A percentile compares a stretch with the other conserved stretches of the same genome.
phyloP scores from a whole-genome alignment of 64 coral and sea anemone genomes.

The Montipora efflorescens region DNA sequence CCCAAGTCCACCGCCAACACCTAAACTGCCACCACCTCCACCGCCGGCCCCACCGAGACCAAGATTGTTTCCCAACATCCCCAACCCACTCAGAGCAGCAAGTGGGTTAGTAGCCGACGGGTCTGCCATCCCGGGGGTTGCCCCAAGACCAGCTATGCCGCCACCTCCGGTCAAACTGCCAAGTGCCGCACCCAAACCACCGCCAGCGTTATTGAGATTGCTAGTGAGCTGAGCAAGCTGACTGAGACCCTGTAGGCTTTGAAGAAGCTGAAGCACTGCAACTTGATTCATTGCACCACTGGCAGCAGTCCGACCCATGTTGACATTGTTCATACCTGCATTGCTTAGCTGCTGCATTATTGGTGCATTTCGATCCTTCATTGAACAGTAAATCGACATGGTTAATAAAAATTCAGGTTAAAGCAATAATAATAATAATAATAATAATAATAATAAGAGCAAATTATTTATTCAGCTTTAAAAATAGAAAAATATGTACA shows the following conservation, averaged over 20 bases:
- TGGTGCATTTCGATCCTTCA: conserved; percentile 79
- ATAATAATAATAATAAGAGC: no score
- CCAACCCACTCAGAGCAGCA: conserved; percentile 56
- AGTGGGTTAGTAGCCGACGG: conserved; percentile 22
- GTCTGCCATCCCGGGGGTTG: conserved; percentile 14
- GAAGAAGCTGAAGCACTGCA: conserved; percentile 85
- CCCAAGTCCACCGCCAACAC: conserved; percentile 1
- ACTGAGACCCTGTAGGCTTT: conserved; percentile 77
- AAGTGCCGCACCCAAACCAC: conserved; percentile 25
- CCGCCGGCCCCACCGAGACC: conserved; percentile 31
- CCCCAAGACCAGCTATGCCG: conserved; percentile 43
- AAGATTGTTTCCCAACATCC: conserved; percentile 41
- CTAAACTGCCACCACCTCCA: not conserved
- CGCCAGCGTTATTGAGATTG: conserved; percentile 22
- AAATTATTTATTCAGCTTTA: no score
- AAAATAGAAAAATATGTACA: no score
- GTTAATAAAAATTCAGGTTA: not conserved
- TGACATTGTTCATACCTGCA: conserved; percentile 41
- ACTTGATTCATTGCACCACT: conserved; percentile 66
- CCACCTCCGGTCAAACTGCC: not conserved
- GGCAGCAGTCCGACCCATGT: conserved; percentile 1
- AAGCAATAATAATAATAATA: not conserved
- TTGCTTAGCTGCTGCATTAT: conserved; percentile 71
- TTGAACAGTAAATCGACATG: not conserved
- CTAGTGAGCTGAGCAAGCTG: conserved; percentile 48